Base-by-base conservation (phyloP, 2,113 vertebrate genomes). In the Anguilla rostrata region DNA sequence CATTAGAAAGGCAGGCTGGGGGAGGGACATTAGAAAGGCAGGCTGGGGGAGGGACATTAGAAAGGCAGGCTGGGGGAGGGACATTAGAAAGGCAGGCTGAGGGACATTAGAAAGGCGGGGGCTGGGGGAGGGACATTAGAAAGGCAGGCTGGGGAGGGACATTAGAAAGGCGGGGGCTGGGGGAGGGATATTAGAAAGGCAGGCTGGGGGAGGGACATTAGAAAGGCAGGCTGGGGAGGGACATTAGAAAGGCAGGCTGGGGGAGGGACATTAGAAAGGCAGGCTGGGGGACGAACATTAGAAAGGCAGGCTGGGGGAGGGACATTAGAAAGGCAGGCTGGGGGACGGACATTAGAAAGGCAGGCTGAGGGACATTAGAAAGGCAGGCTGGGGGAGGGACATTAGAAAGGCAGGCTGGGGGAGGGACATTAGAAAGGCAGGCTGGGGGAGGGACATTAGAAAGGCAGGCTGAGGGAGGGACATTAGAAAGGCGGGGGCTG, bases 381-480 rank as follows among this genome's bases (percentile, higher is more conserved):
- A 34, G 34, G 34, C 34, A 34, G 34, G 34, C 94, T 91, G 92
- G 94, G 34, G 91, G 90, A 94, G 84, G 57, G 87, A 39, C 84
- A 89, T 87, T 82, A 92, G 1, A 88, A 89, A 92, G 86, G 93
- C 94, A 95, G 92, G 92, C 34, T 34, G 34, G 1, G 34, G 34
- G 34, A 34, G 34, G 34, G 34, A 34, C 34, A 34, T 34, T 34
- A 34, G 34, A 34, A 34, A 34, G 34, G 34, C 34, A 34, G 34
- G 34, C 94, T 92, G 92, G 94, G 34, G 91, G 90, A 94, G 84
- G 57, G 87, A 39, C 84, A 89, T 87, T 82, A 92, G 1, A 88
- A 89, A 92, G 86, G 93, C 94, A 95, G 34, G 92, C 34, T 34
- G 34, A 1, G 34, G 34, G 34, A 34, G 0, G 34, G 34, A 34